Base-by-base conservation (phyloP, 2,797 vertebrate genomes). In the Denticeps clupeoides region DNA sequence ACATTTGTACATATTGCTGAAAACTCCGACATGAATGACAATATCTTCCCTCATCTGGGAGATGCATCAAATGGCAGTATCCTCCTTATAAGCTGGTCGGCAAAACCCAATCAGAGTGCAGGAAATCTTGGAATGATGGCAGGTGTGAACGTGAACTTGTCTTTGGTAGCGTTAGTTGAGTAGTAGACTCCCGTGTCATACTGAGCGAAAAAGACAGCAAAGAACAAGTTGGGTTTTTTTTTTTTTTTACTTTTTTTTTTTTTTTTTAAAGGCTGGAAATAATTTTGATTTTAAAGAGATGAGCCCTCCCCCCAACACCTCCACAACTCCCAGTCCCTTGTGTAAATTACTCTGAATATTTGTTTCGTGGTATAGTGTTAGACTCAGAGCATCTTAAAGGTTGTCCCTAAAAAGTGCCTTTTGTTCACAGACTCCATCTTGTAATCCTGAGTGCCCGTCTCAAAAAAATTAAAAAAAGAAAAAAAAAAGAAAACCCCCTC, bases 321-420 rank as follows among this genome's bases (percentile, higher is more conserved):
- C 43, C 28, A 54, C 19, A 42, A 19, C 29, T 31, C 45, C 51
- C 49, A 50, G 22, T 16, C n/a, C 16, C 31, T 70, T 26, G 38
- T 84, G 81, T 85, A 83, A 80, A 84, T 84, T 69, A 80, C 63
- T 78, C 71, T 80, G 77, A 79, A 75, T 82, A 82, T 76, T 70
- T 74, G 82, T 85, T 82, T 84, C 77, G 82, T 85, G 81, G 80
- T 56, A 77, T 83, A 82, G 82, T 82, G 78, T 79, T 73, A 84
- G 83, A 82, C 70, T 83, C 77, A 78, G 80, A 82, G 77, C 80
- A 84, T 83, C 80, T 83, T 77, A 80, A 83, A 83, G 79, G 83
- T 84, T 72, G 79, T 82, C 78, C 81, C 79, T 81, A 79, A 82
- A 82, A 84, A 83, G 82, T 84, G 82, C 82, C 83, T 85, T 83